A percentile compares a stretch with the other conserved stretches of the same genome.
These are phyloP conservation scores for Metridium senile DNA, from an alignment of 92 coral and sea anemone species.

Conservation along the genomic window DNA sequence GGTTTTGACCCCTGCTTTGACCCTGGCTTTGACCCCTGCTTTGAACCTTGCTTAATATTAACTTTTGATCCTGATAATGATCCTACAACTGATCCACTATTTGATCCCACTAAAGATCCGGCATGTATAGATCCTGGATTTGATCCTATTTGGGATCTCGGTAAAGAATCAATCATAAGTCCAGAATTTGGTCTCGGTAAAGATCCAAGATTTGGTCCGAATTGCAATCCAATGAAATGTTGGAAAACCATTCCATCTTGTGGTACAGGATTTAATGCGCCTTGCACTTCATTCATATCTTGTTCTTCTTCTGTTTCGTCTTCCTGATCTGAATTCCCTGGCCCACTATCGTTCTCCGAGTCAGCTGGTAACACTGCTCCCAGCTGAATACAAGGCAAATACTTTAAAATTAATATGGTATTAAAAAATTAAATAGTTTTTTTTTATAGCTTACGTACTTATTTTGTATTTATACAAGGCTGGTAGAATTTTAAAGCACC, in stretches of 20 bases:
- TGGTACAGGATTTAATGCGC: too few relatives aligned
- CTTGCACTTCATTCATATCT: neutral
- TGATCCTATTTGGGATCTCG: neutral
- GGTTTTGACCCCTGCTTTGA: neutral
- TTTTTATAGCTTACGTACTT: too few relatives aligned
- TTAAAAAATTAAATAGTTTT: too few relatives aligned
- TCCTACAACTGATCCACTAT: neutral
- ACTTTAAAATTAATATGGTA: too few relatives aligned
- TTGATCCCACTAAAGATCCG: neutral
- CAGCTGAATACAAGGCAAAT: constrained; percentile 13
- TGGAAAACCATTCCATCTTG: neutral
- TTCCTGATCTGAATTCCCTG: constrained; percentile 2
- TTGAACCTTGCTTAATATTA: neutral
- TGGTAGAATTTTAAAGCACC: too few relatives aligned
- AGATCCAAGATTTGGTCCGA: neutral
- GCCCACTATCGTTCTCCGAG: constrained; percentile 31
- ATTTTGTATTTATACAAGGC: too few relatives aligned
- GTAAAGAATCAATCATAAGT: neutral
- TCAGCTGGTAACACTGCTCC: constrained; percentile 12
- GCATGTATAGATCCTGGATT: neutral
- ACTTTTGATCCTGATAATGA: neutral
- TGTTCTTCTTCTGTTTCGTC: constrained; percentile 26
- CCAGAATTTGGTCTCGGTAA: neutral
- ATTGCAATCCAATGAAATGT: neutral
- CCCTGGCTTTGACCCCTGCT: neutral